Base-by-base conservation (phyloP, 2,797 vertebrate genomes). In the Choloepus didactylus region DNA sequence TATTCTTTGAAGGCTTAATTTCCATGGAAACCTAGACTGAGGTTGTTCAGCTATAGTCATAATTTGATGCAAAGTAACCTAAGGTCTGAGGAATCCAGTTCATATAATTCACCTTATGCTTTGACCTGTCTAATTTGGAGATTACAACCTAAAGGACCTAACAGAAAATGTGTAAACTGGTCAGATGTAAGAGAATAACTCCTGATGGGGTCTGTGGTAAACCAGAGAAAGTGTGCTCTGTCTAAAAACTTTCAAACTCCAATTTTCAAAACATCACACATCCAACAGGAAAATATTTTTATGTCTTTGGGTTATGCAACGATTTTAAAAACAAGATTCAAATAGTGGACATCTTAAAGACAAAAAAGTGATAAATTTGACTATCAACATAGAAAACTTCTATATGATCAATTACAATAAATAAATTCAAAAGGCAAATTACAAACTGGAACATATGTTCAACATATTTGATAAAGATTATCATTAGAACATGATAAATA, bases 1-100 rank as follows among this genome's bases (percentile, higher is more conserved):
- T 92, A 70, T 82, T 92, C 44, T 89, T 23, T 73, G 14, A 67
- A 89, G 44, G 5, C 5, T 73, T 93, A 23, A 64, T 95, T 95
- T 94, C 41, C 73, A 67, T 35, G 54, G 76, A 94, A 85, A 49
- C 46, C 7, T 38, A 60, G 67, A 89, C 14, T 82, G 23, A 7
- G 27, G 27, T 72, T 70, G 9, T 70, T 56, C 2, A 51, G 16
- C 9, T 72, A 73, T 75, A 90, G 79, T 72, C 72, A 72, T 70
- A 70, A 93, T 59, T 84, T 72, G 85, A 87, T 87, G 84, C 18
- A 87, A 89, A 84, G 3, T 51, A 80, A 79, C 2, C 12, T 27
- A 82, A 14, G 16, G 29, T 66, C 59, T 79, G 41, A 75, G 69
- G 92, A 88, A 83, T 79, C 56, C 10, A 49, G n/a, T 54, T 75